A percentile compares a stretch with the other conserved stretches of the same genome.
Conservation (phyloP, 2,113 vertebrate genomes). For the Cervus canadensis region DNA sequence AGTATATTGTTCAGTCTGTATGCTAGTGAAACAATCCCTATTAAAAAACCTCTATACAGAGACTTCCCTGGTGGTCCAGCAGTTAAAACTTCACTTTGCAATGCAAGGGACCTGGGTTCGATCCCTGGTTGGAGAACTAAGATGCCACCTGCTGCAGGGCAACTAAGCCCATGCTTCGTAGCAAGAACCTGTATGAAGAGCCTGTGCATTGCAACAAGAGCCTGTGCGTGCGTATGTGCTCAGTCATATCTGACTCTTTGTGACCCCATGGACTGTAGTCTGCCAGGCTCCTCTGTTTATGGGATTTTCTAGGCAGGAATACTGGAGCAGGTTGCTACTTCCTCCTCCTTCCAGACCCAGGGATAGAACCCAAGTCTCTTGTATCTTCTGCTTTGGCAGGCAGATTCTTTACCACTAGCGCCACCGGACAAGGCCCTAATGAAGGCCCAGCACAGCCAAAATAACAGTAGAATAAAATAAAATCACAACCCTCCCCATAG, state of each 20-base stretch:
- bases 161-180: not conserved
- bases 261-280: not conserved
- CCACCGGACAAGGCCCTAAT: not conserved
- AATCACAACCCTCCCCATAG: not conserved
- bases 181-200: not conserved
- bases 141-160: not conserved
- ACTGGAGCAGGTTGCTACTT: not conserved
- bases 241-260: not conserved
- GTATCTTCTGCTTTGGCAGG: not conserved
- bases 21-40: not conserved
- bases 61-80: not conserved
- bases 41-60: not conserved
- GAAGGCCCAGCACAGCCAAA: not conserved
- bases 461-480: not conserved
- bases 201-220: not conserved
- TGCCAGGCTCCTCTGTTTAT: not conserved
- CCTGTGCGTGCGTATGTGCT: rapidly evolving
- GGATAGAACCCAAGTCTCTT: not conserved
- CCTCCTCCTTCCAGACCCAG: not conserved
- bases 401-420: not conserved
- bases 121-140: not conserved
- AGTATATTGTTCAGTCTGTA: not conserved
- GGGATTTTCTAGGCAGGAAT: not conserved
- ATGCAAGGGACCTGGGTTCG: not conserved
- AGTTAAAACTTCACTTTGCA: not conserved